Evolutionary conservation across 1,140 invertebrate genomes (phyloP).

Genomic region (Zaprionus capensis): DNA sequence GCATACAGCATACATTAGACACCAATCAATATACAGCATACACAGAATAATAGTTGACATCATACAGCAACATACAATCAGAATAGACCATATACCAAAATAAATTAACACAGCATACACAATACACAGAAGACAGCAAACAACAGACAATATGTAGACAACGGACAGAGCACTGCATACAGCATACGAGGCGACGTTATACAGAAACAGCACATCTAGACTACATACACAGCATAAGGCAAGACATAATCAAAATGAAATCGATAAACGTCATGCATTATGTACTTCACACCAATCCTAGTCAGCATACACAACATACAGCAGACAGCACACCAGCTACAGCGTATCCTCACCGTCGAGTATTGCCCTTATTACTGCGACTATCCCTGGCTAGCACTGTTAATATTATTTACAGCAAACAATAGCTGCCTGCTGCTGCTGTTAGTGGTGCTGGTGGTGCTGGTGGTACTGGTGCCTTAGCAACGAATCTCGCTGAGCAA

Average conservation of each 20-base stretch:
- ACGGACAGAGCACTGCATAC: neutral
- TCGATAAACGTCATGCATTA: too few relatives aligned
- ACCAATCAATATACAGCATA: too few relatives aligned
- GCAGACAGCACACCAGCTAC: neutral
- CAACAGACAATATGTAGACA: neutral
- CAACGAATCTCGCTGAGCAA: constrained; percentile 45
- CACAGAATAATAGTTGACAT: neutral
- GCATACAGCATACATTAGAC: neutral
- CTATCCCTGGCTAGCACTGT: constrained; percentile 30
- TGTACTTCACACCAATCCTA: too few relatives aligned
- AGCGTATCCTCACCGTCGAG: neutral
- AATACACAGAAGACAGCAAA: neutral
- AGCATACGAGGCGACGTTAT: neutral
- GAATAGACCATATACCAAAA: too few relatives aligned
- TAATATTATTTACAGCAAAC: constrained; percentile 80
- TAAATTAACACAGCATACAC: too few relatives aligned
- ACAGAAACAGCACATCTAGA: neutral
- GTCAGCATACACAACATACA: neutral
- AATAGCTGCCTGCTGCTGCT: constrained; percentile 49
- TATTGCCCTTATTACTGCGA: constrained; percentile 19
- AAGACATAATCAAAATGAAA: too few relatives aligned
- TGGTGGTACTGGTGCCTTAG: constrained; percentile 1
- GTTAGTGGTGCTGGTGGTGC: constrained; percentile 16
- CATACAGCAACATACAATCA: neutral
- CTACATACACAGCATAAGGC: neutral